Evolutionary conservation across 2,888 invertebrate genomes (phyloP), one percentile per base, ranked within the genome.

Genomic region (Phymatocera aterrima): DNA sequence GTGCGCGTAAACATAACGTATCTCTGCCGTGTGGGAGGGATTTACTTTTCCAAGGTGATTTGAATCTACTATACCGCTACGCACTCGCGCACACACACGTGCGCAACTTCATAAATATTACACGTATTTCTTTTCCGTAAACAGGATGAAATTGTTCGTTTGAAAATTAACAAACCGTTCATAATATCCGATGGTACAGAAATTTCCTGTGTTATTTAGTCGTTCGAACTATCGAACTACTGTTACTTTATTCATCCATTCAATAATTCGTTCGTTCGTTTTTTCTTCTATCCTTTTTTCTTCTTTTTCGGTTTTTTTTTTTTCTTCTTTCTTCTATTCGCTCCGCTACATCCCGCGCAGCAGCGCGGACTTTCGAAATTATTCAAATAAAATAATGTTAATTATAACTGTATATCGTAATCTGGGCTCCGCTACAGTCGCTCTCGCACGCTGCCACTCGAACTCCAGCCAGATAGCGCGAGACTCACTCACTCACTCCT

Each of bases 31-130:
- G n/a, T n/a, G n/a, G n/a, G n/a, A n/a, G n/a, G n/a, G 28, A 28
- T 28, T 57, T 57, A 57, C 57, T 57, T 57, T 57, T 28, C 28
- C 57, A 57, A 57, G 57, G 57, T 57, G 57, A 57, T 57, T 57
- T 28, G 21, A 57, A 28, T 28, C 57, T 12, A 24, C 57, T 28
- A 10, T 28, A 40, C 6, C 40, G 40, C 6, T n/a, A n/a, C n/a
- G n/a, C n/a, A n/a, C n/a, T n/a, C n/a, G n/a, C n/a, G n/a, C n/a
- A n/a, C n/a, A n/a, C n/a, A n/a, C n/a, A n/a, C n/a, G n/a, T n/a
- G n/a, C n/a, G n/a, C n/a, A n/a, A n/a, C n/a, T n/a, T 40, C 12
- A 40, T 2, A 1, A 40, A 40, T 2, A 40, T 10, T 40, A 40
- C 6, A 10, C 40, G 6, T 40, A 40, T 40, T 51, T 21, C 18